phyloP scores from a whole-genome alignment of 1,140 invertebrate genomes.

The Adoxophyes honmai region DNA sequence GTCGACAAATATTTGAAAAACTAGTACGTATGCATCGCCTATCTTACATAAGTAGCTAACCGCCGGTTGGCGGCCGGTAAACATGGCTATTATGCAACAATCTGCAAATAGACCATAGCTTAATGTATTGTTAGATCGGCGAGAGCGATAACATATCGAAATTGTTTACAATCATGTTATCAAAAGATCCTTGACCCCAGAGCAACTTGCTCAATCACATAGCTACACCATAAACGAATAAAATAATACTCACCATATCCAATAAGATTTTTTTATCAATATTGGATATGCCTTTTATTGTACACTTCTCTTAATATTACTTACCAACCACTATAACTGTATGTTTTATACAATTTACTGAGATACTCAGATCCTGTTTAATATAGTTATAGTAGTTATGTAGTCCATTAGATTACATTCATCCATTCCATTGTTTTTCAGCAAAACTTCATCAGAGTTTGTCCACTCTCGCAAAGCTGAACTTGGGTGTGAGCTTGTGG shows the following conservation, averaged over 20 bases:
- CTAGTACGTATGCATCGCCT: slow-evolving; percentile 85
- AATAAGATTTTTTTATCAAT: too few relatives aligned
- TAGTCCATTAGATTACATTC: too few relatives aligned
- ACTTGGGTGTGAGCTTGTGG: slow-evolving; percentile 86
- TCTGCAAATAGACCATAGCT: slow-evolving; percentile 48
- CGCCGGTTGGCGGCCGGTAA: slow-evolving; percentile 25
- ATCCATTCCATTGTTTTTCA: slow-evolving; percentile 64
- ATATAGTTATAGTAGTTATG: too few relatives aligned
- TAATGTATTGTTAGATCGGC: slow-evolving; percentile 17
- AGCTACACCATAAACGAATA: background rate
- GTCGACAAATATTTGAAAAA: slow-evolving; percentile 91
- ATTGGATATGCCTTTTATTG: too few relatives aligned
- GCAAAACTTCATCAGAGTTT: slow-evolving; percentile 88
- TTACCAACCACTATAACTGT: too few relatives aligned
- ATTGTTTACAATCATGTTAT: slow-evolving; percentile 24
- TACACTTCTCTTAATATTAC: too few relatives aligned
- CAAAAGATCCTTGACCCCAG: slow-evolving; percentile 28
- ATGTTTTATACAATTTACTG: too few relatives aligned
- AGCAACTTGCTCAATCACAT: background rate
- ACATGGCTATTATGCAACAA: slow-evolving; percentile 58
- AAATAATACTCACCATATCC: too few relatives aligned
- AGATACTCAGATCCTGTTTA: too few relatives aligned
- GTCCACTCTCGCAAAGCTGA: slow-evolving; percentile 85
- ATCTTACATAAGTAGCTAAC: slow-evolving; percentile 27
- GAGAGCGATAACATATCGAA: slow-evolving; percentile 5